These are phyloP conservation scores for Rhynchotus rufescens DNA, from an alignment of 2,797 vertebrate genomes.

Conservation along the genomic window DNA sequence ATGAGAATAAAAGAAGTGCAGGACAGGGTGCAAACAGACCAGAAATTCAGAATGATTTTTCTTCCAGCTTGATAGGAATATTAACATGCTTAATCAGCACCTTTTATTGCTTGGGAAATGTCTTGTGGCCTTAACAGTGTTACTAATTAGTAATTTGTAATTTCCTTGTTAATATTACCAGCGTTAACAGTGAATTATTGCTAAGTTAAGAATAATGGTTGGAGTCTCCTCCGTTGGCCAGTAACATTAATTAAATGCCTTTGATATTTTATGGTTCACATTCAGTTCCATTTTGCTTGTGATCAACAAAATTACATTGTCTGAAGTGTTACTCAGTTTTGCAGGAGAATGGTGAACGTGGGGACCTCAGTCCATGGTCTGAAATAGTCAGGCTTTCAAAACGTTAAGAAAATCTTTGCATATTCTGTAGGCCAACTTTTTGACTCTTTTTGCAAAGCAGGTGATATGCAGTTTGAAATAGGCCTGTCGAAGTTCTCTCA, in stretches of 20 bases:
- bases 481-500: not conserved
- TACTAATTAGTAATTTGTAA: not conserved
- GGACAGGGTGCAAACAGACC: not conserved
- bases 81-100: too few species aligned
- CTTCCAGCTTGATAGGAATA: not conserved
- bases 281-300: not conserved
- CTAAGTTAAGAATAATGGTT: not conserved
- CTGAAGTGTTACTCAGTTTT: not conserved
- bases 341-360: not conserved
- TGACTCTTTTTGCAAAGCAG: not conserved
- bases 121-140: not conserved
- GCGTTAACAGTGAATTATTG: slow-evolving; percentile 9
- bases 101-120: not conserved
- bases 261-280: not conserved
- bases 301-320: not conserved
- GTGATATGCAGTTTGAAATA: not conserved
- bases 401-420: not conserved
- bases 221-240: not conserved
- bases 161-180: slow-evolving; percentile 4
- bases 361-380: not conserved
- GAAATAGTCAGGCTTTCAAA: not conserved
- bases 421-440: not conserved
- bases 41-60: not conserved
- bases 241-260: not conserved
- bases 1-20: fast-evolving